phyloP scores from a whole-genome alignment of 2,113 vertebrate species.

The Dunckerocampus dactyliophorus region DNA sequence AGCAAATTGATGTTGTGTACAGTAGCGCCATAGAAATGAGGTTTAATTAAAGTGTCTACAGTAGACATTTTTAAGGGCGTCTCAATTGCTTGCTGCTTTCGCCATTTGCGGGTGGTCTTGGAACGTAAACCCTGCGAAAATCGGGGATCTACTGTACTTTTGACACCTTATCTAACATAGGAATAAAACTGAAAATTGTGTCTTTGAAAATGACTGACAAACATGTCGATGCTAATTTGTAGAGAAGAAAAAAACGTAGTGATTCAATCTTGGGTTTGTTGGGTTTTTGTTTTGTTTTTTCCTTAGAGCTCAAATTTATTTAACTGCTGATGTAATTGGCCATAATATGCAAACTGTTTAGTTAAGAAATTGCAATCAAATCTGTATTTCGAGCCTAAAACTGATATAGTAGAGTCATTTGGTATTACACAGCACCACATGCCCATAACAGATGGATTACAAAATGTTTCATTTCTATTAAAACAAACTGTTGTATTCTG shows the following conservation, averaged over 20 bases:
- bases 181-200: constrained; percentile 47
- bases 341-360: too few relatives aligned
- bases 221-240: constrained; percentile 40
- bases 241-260: constrained; percentile 9
- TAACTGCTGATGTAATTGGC: constrained; percentile 14
- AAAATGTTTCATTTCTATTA: constrained; percentile 39
- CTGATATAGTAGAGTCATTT: constrained; percentile 37
- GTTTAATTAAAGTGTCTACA: too few relatives aligned
- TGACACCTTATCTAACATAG: constrained; percentile 46
- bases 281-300: constrained; percentile 27
- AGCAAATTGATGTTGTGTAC: too few relatives aligned
- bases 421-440: constrained; percentile 31
- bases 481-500: constrained; percentile 57
- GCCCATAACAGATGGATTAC: constrained; percentile 31
- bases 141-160: constrained; percentile 20
- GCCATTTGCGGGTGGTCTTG: too few relatives aligned
- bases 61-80: too few relatives aligned
- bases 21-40: too few relatives aligned
- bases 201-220: constrained; percentile 23
- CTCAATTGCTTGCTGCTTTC: too few relatives aligned
- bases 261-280: constrained; percentile 21
- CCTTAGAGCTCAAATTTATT: neutral
- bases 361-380: too few relatives aligned
- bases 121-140: too few relatives aligned
- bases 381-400: constrained; percentile 29